These are phyloP conservation scores for Sthenelais limicola DNA, from an alignment of 2,888 invertebrate species.

Conservation along the genomic window DNA sequence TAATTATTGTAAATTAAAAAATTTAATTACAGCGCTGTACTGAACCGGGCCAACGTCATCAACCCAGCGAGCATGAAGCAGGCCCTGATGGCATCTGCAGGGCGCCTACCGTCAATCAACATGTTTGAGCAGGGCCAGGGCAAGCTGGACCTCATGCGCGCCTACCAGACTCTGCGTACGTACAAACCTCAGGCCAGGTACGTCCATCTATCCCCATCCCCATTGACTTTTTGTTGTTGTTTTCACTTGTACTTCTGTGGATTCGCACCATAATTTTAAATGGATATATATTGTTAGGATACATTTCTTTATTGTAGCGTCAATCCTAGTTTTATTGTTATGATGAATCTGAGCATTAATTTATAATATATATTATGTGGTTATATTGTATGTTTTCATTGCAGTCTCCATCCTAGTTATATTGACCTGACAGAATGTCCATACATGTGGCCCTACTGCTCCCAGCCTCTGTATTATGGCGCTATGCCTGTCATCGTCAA, in stretches of 20 bases:
- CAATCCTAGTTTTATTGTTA: not conserved
- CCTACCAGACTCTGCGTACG: constrained; percentile 81
- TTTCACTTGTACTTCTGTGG: too few relatives aligned
- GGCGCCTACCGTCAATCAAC: constrained; percentile 84
- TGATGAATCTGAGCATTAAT: too few relatives aligned
- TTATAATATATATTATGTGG: not conserved
- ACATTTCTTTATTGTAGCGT: not conserved
- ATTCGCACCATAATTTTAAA: not conserved
- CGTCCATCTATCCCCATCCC: too few relatives aligned
- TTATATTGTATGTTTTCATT: constrained; percentile 41
- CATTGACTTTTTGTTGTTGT: too few relatives aligned
- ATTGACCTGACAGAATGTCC: constrained; percentile 95
- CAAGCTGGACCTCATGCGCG: constrained; percentile 90
- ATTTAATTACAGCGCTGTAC: constrained; percentile 73
- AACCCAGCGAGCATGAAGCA: constrained; percentile 97
- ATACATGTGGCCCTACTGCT: constrained; percentile 99
- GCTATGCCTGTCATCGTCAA: constrained; percentile 92
- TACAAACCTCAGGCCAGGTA: constrained; percentile 79
- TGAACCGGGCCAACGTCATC: constrained; percentile 69
- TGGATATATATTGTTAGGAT: not conserved
- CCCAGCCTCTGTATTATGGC: constrained; percentile 91
- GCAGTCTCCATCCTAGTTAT: constrained; percentile 80
- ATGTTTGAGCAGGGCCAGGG: constrained; percentile 99
- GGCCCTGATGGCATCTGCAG: constrained; percentile 91
- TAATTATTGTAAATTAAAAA: too few relatives aligned